Evolutionary conservation across 2,888 invertebrate genomes (phyloP).

Genomic region (Apodemia duryi): DNA sequence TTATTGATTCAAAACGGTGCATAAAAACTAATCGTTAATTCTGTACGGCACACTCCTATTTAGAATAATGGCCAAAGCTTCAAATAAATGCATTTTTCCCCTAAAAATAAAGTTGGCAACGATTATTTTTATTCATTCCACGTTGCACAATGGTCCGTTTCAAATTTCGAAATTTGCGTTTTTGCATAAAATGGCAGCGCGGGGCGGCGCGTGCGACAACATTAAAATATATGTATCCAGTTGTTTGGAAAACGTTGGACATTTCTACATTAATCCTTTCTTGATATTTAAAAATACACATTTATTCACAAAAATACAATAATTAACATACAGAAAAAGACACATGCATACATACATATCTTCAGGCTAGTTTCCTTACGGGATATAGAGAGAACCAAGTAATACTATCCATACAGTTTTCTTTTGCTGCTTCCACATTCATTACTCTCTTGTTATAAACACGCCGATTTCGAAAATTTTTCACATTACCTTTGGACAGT

Average conservation of each 20-base stretch:
- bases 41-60: conserved; percentile 51
- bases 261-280: background rate
- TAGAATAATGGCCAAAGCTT: conserved; percentile 47
- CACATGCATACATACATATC: no score
- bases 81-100: conserved; percentile 55
- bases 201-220: conserved; percentile 62
- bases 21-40: conserved; percentile 70
- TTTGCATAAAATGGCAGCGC: conserved; percentile 72
- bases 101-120: conserved; percentile 60
- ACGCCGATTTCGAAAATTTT: no score
- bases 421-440: no score
- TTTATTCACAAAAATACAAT: no score
- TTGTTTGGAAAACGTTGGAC: conserved; percentile 8
- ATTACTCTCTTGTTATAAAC: no score
- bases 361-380: no score
- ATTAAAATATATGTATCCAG: conserved; percentile 52
- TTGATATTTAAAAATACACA: no score
- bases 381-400: no score
- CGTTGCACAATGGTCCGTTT: conserved; percentile 68
- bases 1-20: conserved; percentile 60
- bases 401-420: no score
- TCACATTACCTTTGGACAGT: no score
- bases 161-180: conserved; percentile 80
- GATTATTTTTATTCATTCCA: conserved; percentile 73
- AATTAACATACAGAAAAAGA: no score